Evolutionary conservation across 2,113 vertebrate genomes (phyloP), one percentile per base, ranked within the genome.

Genomic region (Pitta sordida): DNA sequence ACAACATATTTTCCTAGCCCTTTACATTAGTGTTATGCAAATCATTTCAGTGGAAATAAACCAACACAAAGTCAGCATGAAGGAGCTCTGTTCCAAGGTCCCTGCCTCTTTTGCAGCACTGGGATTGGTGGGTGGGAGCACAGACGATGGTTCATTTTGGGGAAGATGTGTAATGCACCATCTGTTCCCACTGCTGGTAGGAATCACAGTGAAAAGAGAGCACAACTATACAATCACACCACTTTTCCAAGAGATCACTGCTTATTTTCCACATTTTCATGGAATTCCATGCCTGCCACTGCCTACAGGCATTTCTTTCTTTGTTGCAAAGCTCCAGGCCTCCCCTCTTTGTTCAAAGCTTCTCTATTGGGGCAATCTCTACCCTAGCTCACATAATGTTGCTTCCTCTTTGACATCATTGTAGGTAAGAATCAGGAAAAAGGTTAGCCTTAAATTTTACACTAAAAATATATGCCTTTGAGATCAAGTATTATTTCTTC

Each of bases 21-120:
- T 75, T 91, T 73, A 26, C 58, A 73, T 83, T 73, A 91, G 18
- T 39, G 49, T 43, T 87, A 73, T 51, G 70, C 81, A 92, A 79
- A 94, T 89, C 21, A 86, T 92, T 91, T 88, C 91, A 63, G 75
- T 59, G 51, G 79, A 92, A 91, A 92, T 70, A 96, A 92, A 94
- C 43, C 39, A 87, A 65, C 74, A 77, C 39, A 74, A 56, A 95
- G 76, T 2, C 91, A 94, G 84, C 90, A 48, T 56, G 93, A 92
- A 85, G 68, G 41, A 92, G 51, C 27, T 59, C 59, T 59, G 63
- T 87, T 92, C 89, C 78, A 88, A 91, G 82, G 94, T 89, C 67
- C 34, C 78, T 95, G 89, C 30, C 63, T 87, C 84, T 26, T 69
- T 51, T 15, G 2, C 78, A 87, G 81, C 2, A 3, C 91, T 46